Conservation (phyloP, 2,113 vertebrate species). For the Glaucomys volans region DNA sequence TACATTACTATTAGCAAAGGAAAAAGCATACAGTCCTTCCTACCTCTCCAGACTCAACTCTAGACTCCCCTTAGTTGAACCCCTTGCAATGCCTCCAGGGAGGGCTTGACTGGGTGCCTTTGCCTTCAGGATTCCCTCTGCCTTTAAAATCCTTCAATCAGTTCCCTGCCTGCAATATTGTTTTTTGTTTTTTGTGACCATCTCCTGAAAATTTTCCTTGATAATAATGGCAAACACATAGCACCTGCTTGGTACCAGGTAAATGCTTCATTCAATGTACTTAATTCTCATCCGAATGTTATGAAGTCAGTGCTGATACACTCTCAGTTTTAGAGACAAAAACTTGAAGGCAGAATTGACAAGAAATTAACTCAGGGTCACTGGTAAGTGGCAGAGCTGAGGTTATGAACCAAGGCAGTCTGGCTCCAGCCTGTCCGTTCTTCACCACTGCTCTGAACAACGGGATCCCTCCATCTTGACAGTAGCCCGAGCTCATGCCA, state of each 20-base stretch:
- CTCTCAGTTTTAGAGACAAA: background rate
- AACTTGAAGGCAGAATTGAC: background rate
- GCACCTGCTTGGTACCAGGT: background rate
- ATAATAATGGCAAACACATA: background rate
- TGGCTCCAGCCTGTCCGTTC: background rate
- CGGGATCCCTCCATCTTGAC: background rate
- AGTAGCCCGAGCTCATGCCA: background rate
- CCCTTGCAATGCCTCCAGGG: background rate
- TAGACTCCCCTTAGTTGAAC: background rate
- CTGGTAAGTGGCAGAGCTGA: background rate
- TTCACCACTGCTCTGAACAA: background rate
- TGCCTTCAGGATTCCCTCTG: background rate
- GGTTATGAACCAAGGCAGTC: background rate
- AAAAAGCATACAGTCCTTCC: background rate
- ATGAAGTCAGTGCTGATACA: background rate
- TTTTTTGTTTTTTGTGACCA: background rate
- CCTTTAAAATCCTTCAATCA: background rate
- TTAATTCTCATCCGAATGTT: background rate
- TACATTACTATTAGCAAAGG: background rate
- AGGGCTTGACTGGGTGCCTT: background rate
- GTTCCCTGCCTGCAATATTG: background rate
- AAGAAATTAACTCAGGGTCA: background rate
- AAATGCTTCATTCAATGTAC: background rate
- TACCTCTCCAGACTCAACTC: background rate
- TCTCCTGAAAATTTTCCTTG: background rate